Base-by-base conservation (phyloP, 1,140 invertebrate genomes). In the Trissolcus basalis region DNA sequence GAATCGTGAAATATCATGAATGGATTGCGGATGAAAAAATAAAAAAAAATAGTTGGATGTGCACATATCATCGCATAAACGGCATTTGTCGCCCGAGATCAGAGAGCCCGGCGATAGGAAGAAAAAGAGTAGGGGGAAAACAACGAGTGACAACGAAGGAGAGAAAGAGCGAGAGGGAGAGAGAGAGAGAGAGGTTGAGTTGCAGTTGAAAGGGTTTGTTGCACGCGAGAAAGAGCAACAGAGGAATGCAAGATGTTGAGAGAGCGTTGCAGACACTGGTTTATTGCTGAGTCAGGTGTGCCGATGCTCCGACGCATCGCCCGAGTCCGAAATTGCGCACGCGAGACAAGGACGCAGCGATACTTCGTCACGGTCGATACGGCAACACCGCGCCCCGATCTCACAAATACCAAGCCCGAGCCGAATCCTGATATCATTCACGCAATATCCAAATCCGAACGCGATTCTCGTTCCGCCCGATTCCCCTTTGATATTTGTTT, bases 361-460 rank as follows among this genome's bases (percentile, higher is more conserved):
- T 64, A 15, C 44, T 45, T 47, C 15, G 43, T 33, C 53, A 44
- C 85, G 85, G 84, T 87, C 86, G 86, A 87, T 87, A 87, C 85
- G 86, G 86, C 86, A 86, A 87, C 86, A 80, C 68, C 81, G 86
- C 82, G 81, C 82, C 79, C 81, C 58, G 36, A n/a, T 27, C 36
- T 3, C 36, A n/a, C 36, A 9, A 39, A 11, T n/a, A n/a, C n/a
- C 36, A n/a, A 39, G 36, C 36, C 1, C 36, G 9, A 39, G 36
- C 36, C 36, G 3, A 39, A 9, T 39, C 36, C n/a, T n/a, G 36
- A 39, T 39, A 39, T 39, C 36, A 39, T 39, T 39, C 36, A 39
- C n/a, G 36, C 9, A n/a, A 39, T 39, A 39, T 39, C 36, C 36
- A 39, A 39, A 39, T 39, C 36, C 9, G 36, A 39, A 8, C 36